These are phyloP conservation scores for Caenorhabditis briggsae DNA, from an alignment of 1,140 invertebrate genomes.

Conservation along the genomic window DNA sequence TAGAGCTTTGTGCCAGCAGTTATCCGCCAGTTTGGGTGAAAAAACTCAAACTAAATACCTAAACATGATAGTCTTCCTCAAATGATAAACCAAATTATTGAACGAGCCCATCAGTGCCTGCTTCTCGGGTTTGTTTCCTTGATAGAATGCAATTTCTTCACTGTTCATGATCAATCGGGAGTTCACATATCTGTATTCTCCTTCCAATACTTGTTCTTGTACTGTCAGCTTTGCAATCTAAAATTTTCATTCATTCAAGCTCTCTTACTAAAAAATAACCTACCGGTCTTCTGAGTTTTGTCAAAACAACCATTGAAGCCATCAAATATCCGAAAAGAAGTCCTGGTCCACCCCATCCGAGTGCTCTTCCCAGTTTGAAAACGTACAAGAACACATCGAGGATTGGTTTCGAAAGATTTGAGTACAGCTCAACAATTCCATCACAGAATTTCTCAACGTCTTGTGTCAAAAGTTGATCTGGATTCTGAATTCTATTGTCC, in stretches of 20 bases:
- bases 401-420: conserved; percentile 93
- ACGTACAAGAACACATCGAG: conserved; percentile 94
- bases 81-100: conserved; percentile 88
- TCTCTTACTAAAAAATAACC: conserved; percentile 78
- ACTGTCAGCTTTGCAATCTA: conserved; percentile 91
- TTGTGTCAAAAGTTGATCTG: conserved; percentile 94
- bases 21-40: too few relatives aligned
- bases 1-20: too few relatives aligned
- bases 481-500: conserved; percentile 92
- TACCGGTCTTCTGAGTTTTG: conserved; percentile 85
- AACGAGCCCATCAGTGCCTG: conserved; percentile 88
- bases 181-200: conserved; percentile 96
- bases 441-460: conserved; percentile 98
- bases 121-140: conserved; percentile 83
- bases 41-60: conserved; percentile 15
- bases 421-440: conserved; percentile 92
- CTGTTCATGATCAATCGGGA: conserved; percentile 95
- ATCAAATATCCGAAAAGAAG: conserved; percentile 77
- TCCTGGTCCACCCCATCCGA: conserved; percentile 84
- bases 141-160: conserved; percentile 97
- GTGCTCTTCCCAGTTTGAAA: conserved; percentile 86
- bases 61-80: conserved; percentile 91
- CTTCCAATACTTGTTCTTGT: conserved; percentile 93
- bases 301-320: conserved; percentile 70
- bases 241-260: conserved; percentile 69